These are phyloP conservation scores for Donacobius atricapilla DNA, from an alignment of 2,113 vertebrate genomes.

Conservation along the genomic window DNA sequence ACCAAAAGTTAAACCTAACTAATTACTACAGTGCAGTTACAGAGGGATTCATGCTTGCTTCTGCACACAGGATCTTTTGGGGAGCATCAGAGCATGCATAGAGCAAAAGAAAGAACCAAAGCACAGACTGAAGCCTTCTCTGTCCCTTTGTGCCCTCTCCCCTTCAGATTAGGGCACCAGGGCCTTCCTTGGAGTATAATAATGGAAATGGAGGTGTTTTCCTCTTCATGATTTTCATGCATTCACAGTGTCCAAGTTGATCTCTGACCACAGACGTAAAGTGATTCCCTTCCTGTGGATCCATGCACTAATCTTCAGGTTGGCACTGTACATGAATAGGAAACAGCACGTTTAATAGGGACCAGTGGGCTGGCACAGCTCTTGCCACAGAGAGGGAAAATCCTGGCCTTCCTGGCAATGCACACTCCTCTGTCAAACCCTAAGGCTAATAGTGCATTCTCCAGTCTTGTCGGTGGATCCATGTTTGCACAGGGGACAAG, in stretches of 20 bases:
- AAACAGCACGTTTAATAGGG: accelerated
- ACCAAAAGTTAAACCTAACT: background rate
- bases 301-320: background rate
- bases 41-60: background rate
- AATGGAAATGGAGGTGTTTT: background rate
- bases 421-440: background rate
- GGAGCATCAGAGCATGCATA: accelerated
- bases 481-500: accelerated
- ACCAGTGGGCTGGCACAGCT: background rate
- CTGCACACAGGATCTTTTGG: background rate
- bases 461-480: background rate
- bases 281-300: background rate
- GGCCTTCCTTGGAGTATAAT: background rate
- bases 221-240: background rate
- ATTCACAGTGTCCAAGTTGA: background rate
- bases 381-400: background rate
- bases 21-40: no score
- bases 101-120: background rate
- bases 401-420: background rate
- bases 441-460: background rate
- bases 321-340: background rate
- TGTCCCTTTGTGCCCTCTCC: background rate
- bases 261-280: background rate
- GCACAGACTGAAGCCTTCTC: background rate
- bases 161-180: background rate